These are phyloP conservation scores for Aelia acuminata DNA, from an alignment of 2,888 invertebrate species.

Conservation along the genomic window DNA sequence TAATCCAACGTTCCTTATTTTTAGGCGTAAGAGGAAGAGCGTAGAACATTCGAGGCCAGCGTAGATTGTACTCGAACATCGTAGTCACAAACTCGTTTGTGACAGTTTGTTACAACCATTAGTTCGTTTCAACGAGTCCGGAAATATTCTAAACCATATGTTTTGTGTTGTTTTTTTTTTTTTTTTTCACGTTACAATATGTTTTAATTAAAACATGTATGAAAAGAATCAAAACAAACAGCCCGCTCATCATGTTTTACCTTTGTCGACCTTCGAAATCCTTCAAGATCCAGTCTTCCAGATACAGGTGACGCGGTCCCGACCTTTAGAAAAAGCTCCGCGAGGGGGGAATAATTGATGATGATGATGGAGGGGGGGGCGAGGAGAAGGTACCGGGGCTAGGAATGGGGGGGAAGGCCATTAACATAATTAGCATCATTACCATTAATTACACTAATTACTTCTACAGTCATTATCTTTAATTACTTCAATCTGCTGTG, in stretches of 20 bases:
- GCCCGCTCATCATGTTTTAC: not conserved
- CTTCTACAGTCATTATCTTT: constrained; percentile 66
- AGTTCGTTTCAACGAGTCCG: too few relatives aligned
- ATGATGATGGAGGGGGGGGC: constrained; percentile 60
- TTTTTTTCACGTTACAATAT: too few relatives aligned
- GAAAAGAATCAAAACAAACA: too few relatives aligned
- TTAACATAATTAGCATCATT: constrained; percentile 66
- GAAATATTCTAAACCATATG: too few relatives aligned
- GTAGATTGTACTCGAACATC: too few relatives aligned
- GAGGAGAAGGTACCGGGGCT: constrained; percentile 42
- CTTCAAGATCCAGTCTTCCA: not conserved
- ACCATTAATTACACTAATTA: constrained; percentile 66
- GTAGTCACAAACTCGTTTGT: too few relatives aligned
- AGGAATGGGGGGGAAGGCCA: constrained; percentile 63
- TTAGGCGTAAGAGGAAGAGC: too few relatives aligned
- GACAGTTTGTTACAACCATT: too few relatives aligned
- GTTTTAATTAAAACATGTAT: too few relatives aligned
- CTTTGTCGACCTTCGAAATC: not conserved
- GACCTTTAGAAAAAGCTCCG: constrained; percentile 51
- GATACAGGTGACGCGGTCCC: constrained; percentile 48
- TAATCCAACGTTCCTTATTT: too few relatives aligned
- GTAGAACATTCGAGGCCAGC: too few relatives aligned
- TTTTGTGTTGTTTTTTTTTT: too few relatives aligned
- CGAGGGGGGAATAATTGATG: constrained; percentile 57
- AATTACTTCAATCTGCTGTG: constrained; percentile 66